A percentile compares a stretch with the other conserved stretches of the same genome.
Evolutionary conservation across 2,888 invertebrate genomes (phyloP).

Genomic region (Halocaridina rubra): DNA sequence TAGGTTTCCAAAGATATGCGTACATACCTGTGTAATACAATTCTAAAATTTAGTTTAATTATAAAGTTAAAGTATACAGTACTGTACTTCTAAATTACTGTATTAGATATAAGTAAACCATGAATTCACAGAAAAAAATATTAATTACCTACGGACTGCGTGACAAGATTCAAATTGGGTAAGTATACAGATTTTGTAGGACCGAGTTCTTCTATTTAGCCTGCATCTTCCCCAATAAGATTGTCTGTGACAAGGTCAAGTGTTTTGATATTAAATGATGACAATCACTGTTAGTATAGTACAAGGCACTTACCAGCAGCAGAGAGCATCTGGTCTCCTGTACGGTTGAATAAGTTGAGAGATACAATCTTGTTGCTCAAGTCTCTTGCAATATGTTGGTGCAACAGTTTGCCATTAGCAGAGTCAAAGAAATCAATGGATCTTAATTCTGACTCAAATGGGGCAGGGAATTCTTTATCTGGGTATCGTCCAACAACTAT

Average conservation of each 20-base stretch:
- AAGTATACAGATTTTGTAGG: no score
- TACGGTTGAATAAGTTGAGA: constrained; percentile 68
- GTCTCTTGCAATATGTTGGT: constrained; percentile 64
- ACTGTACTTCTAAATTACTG: background rate
- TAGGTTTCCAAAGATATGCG: background rate
- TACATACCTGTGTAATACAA: background rate
- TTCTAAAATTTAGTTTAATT: background rate
- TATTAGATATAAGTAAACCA: no score
- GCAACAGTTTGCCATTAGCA: constrained; percentile 66
- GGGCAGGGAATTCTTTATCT: constrained; percentile 67
- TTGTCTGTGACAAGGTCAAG: background rate
- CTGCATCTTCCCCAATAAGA: background rate
- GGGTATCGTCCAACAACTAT: constrained; percentile 70
- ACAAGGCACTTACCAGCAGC: constrained; percentile 40
- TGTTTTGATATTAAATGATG: no score
- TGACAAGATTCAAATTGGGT: no score
- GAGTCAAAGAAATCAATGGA: constrained; percentile 69
- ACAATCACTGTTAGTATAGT: no score
- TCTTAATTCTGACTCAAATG: constrained; percentile 65
- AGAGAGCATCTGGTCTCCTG: constrained; percentile 67
- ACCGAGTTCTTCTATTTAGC: background rate
- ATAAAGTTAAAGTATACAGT: background rate
- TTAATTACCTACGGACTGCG: no score
- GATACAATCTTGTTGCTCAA: constrained; percentile 65
- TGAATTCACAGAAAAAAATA: no score